These are phyloP conservation scores for Rhagium mordax DNA, from an alignment of 2,888 invertebrate genomes.

Conservation along the genomic window DNA sequence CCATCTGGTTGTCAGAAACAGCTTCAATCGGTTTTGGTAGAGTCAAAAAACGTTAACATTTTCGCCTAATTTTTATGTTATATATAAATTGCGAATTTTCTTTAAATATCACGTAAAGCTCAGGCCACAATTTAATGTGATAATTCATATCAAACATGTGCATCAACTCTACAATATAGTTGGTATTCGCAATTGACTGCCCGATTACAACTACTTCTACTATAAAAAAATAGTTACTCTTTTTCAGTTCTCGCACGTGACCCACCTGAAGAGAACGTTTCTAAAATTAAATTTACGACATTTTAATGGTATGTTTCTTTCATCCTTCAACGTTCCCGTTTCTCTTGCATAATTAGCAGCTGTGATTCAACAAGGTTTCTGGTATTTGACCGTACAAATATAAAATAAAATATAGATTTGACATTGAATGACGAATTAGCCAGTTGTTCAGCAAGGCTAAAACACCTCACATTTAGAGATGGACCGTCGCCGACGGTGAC, in stretches of 20 bases:
- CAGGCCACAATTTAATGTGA: too few relatives aligned
- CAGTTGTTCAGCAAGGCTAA: slow-evolving; percentile 2
- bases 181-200: too few relatives aligned
- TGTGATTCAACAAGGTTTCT: slow-evolving; percentile 1
- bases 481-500: neutral
- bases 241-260: neutral
- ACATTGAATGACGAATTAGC: slow-evolving; percentile 12
- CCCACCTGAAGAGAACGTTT: neutral
- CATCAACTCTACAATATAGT: too few relatives aligned
- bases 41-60: too few relatives aligned
- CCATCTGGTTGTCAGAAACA: too few relatives aligned
- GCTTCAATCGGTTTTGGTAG: too few relatives aligned
- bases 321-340: neutral
- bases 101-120: too few relatives aligned
- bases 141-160: too few relatives aligned
- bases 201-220: neutral
- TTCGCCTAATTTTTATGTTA: too few relatives aligned
- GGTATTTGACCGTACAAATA: neutral
- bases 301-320: neutral
- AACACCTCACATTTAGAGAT: slow-evolving; percentile 11
- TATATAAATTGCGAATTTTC: too few relatives aligned
- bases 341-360: neutral
- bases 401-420: slow-evolving; percentile 6
- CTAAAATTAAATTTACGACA: neutral
- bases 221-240: too few relatives aligned